Base-by-base conservation (phyloP, 2,888 invertebrate species). In the Xestia sexstrigata region DNA sequence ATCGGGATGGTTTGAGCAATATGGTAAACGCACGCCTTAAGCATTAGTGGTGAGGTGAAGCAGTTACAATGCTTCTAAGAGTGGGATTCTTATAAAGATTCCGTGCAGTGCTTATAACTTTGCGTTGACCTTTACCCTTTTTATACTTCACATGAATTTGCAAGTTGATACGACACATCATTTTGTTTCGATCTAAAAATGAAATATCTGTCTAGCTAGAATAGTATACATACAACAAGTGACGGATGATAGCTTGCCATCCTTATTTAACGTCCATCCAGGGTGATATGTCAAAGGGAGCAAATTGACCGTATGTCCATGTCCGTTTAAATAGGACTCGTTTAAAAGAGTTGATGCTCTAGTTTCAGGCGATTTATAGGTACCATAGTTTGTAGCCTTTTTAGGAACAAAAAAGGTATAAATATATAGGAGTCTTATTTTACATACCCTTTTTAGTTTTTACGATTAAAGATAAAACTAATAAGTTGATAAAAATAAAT, bases 281-380 rank as follows among this genome's bases (percentile, higher is more conserved):
- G n/a, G 47, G 47, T n/a, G 35, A 35, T 9, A 47, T 47, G 2
- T 47, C 66, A 65, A 66, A 47, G 35, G 20, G n/a, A 35, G 45
- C n/a, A 13, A 65, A 47, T 71, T 49, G 68, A 9, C n/a, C 47
- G 47, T 47, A 47, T 66, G 71, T 35, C 8, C 13, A 47, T 66
- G 71, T 35, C 8, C 13, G 8, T 60, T 60, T 60, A 70, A 58
- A 55, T 26, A 55, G 58, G 13, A 23, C 42, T 63, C 45, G 11
- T 45, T 63, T 63, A 45, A 45, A 63, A 45, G 35, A 52, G 17
- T 52, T 39, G 20, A 39, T 8, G 11, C 30, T 65, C n/a, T n/a
- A 17, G n/a, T 45, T 65, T 65, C 17, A 45, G n/a, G 71, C 35
- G 30, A 20, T 23, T 0, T n/a, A 35, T 30, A 60, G 17, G 30